Evolutionary conservation across 2,888 invertebrate genomes (phyloP).

Genomic region (Mythimna impura): DNA sequence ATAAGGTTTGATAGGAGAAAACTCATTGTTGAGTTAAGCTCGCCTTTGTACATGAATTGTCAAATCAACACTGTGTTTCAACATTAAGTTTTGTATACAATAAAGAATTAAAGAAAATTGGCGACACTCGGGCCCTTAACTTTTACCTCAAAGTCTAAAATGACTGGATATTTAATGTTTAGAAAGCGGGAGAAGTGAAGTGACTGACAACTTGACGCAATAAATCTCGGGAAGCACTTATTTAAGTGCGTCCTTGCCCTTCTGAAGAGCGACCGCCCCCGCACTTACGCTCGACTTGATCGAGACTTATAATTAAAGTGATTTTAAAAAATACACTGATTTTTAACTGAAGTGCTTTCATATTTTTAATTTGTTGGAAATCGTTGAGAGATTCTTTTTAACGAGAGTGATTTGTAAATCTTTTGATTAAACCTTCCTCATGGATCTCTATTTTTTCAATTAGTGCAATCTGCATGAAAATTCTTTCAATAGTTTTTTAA

Average conservation of each 20-base stretch:
- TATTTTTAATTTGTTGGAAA: conserved; percentile 8
- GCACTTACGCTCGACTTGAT: conserved; percentile 26
- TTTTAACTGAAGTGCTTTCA: conserved; percentile 23
- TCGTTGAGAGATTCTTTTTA: background rate
- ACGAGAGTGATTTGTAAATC: background rate
- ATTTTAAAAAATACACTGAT: conserved; percentile 17
- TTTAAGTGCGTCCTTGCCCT: conserved; percentile 60
- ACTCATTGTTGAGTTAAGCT: no score
- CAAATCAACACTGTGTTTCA: no score
- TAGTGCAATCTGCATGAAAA: no score
- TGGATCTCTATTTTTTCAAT: no score
- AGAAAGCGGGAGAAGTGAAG: conserved; percentile 32
- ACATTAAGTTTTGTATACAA: no score
- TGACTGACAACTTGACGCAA: conserved; percentile 42
- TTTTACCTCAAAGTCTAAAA: background rate
- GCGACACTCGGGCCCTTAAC: no score
- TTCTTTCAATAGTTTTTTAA: no score
- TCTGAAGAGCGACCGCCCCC: conserved; percentile 28
- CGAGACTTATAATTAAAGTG: conserved; percentile 14
- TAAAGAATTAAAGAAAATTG: no score
- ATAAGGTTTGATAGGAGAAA: no score
- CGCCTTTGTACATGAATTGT: no score
- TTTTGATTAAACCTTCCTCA: background rate
- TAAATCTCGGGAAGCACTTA: conserved; percentile 55
- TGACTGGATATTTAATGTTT: conserved; percentile 31